phyloP scores from a whole-genome alignment of 1,140 invertebrate genomes.

The Brachionus manjavacas region DNA sequence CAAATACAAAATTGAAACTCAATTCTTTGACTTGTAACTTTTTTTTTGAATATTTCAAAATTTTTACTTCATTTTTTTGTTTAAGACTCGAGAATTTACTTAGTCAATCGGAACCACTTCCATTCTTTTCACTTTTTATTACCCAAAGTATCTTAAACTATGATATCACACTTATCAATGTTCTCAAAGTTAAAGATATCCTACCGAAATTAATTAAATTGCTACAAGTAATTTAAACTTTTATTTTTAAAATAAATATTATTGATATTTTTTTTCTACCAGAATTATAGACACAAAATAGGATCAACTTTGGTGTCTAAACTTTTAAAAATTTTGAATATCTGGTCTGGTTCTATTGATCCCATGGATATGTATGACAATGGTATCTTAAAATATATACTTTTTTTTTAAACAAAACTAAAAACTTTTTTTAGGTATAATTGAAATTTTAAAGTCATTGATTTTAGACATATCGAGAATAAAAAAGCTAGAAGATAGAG shows the following conservation, averaged over 20 bases:
- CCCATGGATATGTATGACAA: conserved; percentile 22
- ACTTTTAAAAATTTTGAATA: not conserved
- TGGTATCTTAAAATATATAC: not conserved
- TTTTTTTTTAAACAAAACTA: not conserved
- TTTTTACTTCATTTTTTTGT: not conserved
- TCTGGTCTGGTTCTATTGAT: conserved; percentile 26
- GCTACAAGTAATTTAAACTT: not conserved
- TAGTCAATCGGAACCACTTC: conserved; percentile 12
- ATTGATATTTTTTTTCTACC: not conserved
- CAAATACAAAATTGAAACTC: conserved; percentile 13
- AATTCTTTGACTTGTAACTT: conserved; percentile 26
- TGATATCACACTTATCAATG: conserved; percentile 33
- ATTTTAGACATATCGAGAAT: conserved; percentile 20
- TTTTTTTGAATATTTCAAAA: not conserved
- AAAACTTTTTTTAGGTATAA: not conserved
- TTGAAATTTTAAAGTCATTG: conserved; percentile 18
- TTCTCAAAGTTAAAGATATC: conserved; percentile 26
- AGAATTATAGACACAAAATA: conserved; percentile 35
- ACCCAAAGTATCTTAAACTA: not conserved
- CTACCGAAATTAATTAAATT: not conserved
- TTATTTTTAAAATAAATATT: not conserved
- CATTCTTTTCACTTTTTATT: conserved; percentile 25
- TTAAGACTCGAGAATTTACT: conserved; percentile 1
- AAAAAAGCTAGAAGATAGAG: not conserved
- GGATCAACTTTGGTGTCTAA: conserved; percentile 21